Base-by-base conservation (phyloP, 2,888 invertebrate genomes). In the Graphium colonna region DNA sequence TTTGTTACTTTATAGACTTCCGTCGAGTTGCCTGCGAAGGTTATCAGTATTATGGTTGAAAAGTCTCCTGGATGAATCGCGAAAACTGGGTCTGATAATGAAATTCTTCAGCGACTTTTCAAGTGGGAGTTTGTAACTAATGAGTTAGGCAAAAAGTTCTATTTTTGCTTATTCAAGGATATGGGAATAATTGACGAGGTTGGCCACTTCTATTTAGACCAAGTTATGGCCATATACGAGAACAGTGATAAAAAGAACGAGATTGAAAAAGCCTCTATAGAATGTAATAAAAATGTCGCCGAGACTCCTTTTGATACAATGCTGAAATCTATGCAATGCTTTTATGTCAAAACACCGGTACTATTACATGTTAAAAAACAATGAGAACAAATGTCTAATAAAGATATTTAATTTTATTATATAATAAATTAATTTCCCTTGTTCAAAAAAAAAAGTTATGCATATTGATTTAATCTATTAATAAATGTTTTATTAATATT, bases 151-250 rank as follows among this genome's bases (percentile, higher is more conserved):
- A 77, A 75, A 60, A 70, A 76, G 9, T 77, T 75, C 36, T 51
- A 77, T 1, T 66, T 75, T 28, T 87, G 88, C 60, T 64, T 77
- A 52, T 68, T 75, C 53, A 68, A 68, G 49, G 72, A 71, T 42
- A 56, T 77, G 10, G 71, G 73, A 15, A 65, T 68, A 4, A 55
- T 60, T 1, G 59, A 65, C 10, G 39, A 54, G 1, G 60, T 67
- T 31, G 82, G 79, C 3, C 65, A 70, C 42, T 57, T 82, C 16
- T 71, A 79, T 1, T 71, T 71, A 1, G 77, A 79, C 0, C 70
- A 70, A 13, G 60, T 73, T 10, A 63, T 67, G 31, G 56, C 62
- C 0, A 60, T 75, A 15, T 58, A 81, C n/a, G 70, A 70, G 0
- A 60, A 65, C 8, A 64, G 70, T 21, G 61, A 67, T 0, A 64